Conservation (phyloP, 2,113 vertebrate genomes). For the Grammomys surdaster region DNA sequence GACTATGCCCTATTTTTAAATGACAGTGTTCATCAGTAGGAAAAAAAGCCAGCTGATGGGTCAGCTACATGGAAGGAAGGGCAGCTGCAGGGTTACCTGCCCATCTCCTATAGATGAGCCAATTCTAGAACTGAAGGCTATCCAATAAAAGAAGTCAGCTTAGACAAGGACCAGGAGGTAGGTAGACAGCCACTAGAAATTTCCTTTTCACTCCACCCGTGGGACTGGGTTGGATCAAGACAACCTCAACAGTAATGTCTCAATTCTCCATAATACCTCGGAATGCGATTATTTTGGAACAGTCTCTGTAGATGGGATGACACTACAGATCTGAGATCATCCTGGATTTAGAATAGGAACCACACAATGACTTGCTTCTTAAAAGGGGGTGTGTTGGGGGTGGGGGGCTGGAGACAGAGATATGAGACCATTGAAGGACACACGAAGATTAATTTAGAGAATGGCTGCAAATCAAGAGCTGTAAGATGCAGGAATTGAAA, state of each 20-base stretch:
- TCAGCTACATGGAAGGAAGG: conserved; percentile 31
- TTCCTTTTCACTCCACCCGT: neutral
- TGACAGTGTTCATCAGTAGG: neutral
- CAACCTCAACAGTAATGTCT: neutral
- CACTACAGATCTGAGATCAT: neutral
- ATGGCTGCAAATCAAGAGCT: neutral
- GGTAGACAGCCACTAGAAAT: neutral
- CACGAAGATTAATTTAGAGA: neutral
- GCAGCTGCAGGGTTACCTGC: neutral
- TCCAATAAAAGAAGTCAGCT: neutral
- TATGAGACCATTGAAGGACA: neutral
- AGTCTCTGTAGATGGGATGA: neutral
- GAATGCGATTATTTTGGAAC: neutral
- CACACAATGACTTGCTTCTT: neutral
- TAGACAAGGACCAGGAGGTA: neutral
- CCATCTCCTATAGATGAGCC: conserved; percentile 1
- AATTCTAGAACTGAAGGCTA: conserved; percentile 18
- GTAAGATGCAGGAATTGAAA: neutral
- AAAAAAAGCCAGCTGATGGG: neutral
- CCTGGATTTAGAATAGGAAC: neutral
- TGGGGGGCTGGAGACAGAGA: neutral
- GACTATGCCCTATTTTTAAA: conserved; percentile 36
- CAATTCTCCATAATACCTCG: neutral
- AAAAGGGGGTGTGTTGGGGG: neutral
- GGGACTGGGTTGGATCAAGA: neutral